Base-by-base conservation (phyloP, 2,797 vertebrate genomes). In the Triplophysa bombifrons region DNA sequence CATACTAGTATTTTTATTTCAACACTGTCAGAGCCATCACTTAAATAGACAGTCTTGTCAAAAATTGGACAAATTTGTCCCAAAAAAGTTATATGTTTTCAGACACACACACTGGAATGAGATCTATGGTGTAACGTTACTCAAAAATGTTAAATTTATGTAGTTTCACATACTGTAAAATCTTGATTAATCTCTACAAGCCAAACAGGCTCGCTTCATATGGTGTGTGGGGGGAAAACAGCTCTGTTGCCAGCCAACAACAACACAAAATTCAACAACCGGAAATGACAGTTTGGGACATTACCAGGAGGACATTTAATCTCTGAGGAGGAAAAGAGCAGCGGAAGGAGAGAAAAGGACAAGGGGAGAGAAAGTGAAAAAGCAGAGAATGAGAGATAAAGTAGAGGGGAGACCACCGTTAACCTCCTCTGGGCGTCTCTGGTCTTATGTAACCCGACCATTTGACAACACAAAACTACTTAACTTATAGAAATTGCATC, bases 261-360 rank as follows among this genome's bases (percentile, higher is more conserved):
- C 55, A 72, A 77, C 27, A 64, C 20, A 76, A n/a, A 61, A 25
- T 66, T 41, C 74, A 46, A 68, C 44, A 72, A 51, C 50, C 51
- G 61, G 66, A 66, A 67, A 66, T 58, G 50, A 65, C 56, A 41
- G 25, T 60, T 53, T 20, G 60, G 61, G 50, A 46, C 38, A 44
- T 61, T 61, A 48, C 41, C 48, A 48, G 12, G 67, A 60, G 63
- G 34, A 48, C 73, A 56, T 46, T 71, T 64, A 50, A 38, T 51
- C 38, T 68, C 61, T 2, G 16, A 64, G 61, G 30, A 38, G 61
- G 56, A 16, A 64, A 64, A 38, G 16, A 38, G 30, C 61, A 53
- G n/a, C 22, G 58, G 41, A 51, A 79, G 22, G 64, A 86, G 86
- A 87, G 82, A 74, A 55, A 74, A 78, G 78, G 87, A 87, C 81